Percentiles rank a stretch among this genome's conserved stretches.
Conservation (phyloP, 2,113 vertebrate species). For the Pyrgilauda ruficollis region DNA sequence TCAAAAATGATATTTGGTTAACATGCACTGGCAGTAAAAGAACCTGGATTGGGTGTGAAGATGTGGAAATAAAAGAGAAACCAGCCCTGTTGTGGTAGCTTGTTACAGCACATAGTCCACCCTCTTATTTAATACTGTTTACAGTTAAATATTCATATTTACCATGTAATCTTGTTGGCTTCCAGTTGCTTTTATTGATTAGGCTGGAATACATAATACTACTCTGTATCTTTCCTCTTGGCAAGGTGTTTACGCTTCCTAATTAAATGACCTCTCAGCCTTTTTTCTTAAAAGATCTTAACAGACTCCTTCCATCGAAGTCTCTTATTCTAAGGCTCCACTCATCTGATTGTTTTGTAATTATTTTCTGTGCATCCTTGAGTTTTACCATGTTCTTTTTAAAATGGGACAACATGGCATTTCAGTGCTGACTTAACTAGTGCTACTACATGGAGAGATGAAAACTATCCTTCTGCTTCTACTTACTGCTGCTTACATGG, state of each 20-base stretch:
- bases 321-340: neutral
- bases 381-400: neutral
- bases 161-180: neutral
- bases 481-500: neutral
- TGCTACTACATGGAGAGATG: neutral
- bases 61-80: neutral
- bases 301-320: neutral
- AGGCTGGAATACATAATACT: neutral
- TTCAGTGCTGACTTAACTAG: neutral
- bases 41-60: neutral
- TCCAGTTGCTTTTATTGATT: neutral
- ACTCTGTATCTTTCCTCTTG: neutral
- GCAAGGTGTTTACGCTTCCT: neutral
- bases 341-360: neutral
- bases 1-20: neutral
- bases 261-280: neutral
- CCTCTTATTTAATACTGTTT: neutral
- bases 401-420: neutral
- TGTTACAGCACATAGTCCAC: neutral
- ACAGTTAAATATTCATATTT: neutral
- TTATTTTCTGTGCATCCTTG: neutral
- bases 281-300: neutral
- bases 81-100: neutral
- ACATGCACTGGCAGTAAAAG: neutral
- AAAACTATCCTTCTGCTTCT: neutral